Conservation (phyloP, 2,888 invertebrate species). For the Chaetoderma sp. region DNA sequence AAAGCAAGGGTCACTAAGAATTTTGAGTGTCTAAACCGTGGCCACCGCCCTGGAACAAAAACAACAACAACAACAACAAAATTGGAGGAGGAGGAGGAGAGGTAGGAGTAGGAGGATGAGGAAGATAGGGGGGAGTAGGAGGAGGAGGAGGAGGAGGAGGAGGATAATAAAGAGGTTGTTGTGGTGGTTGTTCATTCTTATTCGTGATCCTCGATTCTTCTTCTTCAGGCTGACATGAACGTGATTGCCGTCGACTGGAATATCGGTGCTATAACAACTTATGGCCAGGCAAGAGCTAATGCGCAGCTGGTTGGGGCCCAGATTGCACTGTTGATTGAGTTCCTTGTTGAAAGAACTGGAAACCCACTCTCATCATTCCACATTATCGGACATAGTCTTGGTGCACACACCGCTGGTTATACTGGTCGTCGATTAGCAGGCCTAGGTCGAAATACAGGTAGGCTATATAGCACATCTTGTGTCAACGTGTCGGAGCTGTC, state of each 20-base stretch:
- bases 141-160: too few relatives aligned
- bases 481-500: neutral
- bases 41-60: too few relatives aligned
- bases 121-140: too few relatives aligned
- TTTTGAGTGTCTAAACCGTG: too few relatives aligned
- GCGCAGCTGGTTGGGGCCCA: conserved; percentile 67
- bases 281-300: conserved; percentile 67
- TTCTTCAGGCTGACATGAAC: conserved; percentile 48
- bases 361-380: conserved; percentile 74
- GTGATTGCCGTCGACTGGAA: conserved; percentile 60
- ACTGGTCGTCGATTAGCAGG: conserved; percentile 76
- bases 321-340: conserved; percentile 53
- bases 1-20: too few relatives aligned
- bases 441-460: conserved; percentile 66
- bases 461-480: neutral
- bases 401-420: conserved; percentile 89
- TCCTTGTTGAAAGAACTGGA: conserved; percentile 39
- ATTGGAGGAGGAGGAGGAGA: too few relatives aligned
- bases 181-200: too few relatives aligned
- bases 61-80: neutral
- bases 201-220: too few relatives aligned
- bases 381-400: conserved; percentile 89
- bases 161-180: too few relatives aligned
- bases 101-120: too few relatives aligned
- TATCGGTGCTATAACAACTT: conserved; percentile 41